Evolutionary conservation across 2,797 vertebrate species (phyloP), one percentile per base, ranked within the genome.

Genomic region (Cheracebus regulus): DNA sequence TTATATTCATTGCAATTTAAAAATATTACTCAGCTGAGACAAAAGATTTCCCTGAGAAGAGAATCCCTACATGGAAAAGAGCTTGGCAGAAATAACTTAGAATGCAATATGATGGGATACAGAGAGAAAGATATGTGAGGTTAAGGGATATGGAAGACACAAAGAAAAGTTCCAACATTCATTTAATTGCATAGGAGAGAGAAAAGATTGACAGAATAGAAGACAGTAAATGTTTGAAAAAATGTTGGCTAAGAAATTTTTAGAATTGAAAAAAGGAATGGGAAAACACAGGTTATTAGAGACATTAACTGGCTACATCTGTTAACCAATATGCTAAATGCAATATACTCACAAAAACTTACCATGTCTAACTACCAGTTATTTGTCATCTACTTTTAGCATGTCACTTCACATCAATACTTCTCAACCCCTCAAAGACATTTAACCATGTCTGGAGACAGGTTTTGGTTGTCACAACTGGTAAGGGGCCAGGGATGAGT

Each of bases 181-280:
- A 52, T 79, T 41, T 44, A 22, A 28, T 33, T 93, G 50, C 39
- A 89, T n/a, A 30, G 6, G 39, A 72, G 22, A 36, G 39, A 15
- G 19, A 73, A 52, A 46, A 52, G 58, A 58, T 55, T 75, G 30
- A 44, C 11, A 87, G 67, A 75, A 30, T 1, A 76, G 55, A 64
- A 58, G 9, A 70, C 26, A 73, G 19, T 39, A 55, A 92, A 64
- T 76, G 33, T 50, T 90, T 73, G 75, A 86, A 86, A 96, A 96
- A 41, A 67, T 76, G 7, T n/a, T 30, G 30, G 28, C 13, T 86
- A 44, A 92, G 36, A 86, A 75, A 44, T 82, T 72, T 96, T 92
- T 57, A 88, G 52, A 97, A 58, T 46, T 81, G 46, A 64, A 52
- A 85, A 82, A 78, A 93, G 7, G 26, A 2, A 81, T 39, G 5